phyloP scores from a whole-genome alignment of 2,888 invertebrate genomes.

The Platycheirus rosarum region DNA sequence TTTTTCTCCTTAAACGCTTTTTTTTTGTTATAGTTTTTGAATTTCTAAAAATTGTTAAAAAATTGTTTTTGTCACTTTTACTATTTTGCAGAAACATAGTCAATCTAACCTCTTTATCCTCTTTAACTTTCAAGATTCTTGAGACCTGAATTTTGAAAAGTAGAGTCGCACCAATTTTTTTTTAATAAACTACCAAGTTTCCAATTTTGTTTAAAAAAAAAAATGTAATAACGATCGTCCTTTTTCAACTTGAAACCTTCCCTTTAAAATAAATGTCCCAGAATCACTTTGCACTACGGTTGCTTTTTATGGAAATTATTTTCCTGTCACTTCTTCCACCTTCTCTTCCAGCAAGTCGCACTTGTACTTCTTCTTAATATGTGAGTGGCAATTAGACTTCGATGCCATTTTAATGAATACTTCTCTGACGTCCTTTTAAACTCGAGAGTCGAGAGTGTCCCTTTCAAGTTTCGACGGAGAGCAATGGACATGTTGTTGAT shows the following conservation, averaged over 20 bases:
- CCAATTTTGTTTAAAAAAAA: not conserved
- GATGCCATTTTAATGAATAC: conserved; percentile 74
- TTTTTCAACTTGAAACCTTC: not conserved
- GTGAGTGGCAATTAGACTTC: conserved; percentile 74
- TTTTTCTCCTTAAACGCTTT: too few relatives aligned
- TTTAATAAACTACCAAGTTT: not conserved
- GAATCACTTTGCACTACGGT: conserved; percentile 13
- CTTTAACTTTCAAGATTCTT: too few relatives aligned
- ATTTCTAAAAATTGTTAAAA: too few relatives aligned
- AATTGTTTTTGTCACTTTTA: too few relatives aligned
- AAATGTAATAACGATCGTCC: not conserved
- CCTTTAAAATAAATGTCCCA: not conserved
- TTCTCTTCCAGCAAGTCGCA: not conserved
- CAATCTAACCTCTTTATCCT: too few relatives aligned
- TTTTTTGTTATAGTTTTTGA: too few relatives aligned
- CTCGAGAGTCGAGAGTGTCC: conserved; percentile 46
- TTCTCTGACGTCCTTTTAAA: conserved; percentile 52
- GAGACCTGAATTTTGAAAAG: too few relatives aligned
- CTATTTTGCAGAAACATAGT: too few relatives aligned
- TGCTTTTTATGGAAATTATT: conserved; percentile 52
- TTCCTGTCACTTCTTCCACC: conserved; percentile 46
- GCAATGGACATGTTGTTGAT: conserved; percentile 45
- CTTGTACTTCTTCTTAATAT: conserved; percentile 40
- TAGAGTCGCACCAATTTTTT: too few relatives aligned
- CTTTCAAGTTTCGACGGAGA: conserved; percentile 20